Evolutionary conservation across 30 jellyfish, hydroid and myxozoan species (phyloP).

Genomic region (Aurelia aurita): DNA sequence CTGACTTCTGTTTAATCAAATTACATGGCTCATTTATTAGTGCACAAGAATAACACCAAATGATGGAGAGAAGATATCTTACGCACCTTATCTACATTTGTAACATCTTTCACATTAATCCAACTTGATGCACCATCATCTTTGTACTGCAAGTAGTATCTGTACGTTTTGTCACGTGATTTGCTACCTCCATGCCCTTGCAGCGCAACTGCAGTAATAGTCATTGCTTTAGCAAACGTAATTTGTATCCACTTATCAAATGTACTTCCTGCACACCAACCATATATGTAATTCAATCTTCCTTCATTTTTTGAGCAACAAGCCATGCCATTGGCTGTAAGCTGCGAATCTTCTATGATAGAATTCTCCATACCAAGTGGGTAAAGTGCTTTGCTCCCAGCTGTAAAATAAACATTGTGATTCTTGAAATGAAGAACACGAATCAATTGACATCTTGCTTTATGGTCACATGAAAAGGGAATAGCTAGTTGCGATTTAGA

Average conservation of each 20-base stretch:
- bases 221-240: constrained; percentile 44
- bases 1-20: no score
- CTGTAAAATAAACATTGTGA: background rate
- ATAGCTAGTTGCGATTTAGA: no score
- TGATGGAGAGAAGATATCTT: background rate
- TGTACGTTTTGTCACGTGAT: constrained; percentile 34
- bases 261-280: constrained; percentile 55
- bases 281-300: background rate
- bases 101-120: background rate
- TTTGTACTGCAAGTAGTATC: constrained; percentile 28
- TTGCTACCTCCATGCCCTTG: constrained; percentile 59
- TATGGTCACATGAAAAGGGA: background rate
- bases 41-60: no score
- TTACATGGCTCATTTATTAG: no score
- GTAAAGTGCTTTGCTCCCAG: constrained; percentile 3
- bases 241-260: constrained; percentile 48
- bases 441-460: no score
- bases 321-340: background rate
- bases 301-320: background rate
- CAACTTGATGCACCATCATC: background rate
- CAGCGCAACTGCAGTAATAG: constrained; percentile 45
- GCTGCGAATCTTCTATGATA: background rate
- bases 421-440: no score
- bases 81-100: constrained; percentile 19
- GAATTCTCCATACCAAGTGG: constrained; percentile 41